Evolutionary conservation across 2,888 invertebrate genomes (phyloP), one percentile per base, ranked within the genome.

Genomic region (Yponomeuta evonymella): DNA sequence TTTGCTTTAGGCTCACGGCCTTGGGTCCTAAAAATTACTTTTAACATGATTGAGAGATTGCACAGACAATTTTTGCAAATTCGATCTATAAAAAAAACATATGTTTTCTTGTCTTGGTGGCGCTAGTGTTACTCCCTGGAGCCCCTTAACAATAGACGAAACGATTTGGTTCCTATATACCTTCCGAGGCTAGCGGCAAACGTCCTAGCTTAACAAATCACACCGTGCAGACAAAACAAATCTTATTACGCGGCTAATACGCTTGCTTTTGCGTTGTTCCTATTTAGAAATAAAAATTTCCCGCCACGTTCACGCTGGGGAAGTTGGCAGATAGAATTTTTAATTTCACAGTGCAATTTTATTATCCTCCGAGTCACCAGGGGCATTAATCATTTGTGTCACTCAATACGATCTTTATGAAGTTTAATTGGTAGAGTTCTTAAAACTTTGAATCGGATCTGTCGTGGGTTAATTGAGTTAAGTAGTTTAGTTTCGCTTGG

Each of bases 331-430:
- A 58, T 58, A 58, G 51, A 58, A 58, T 58, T 58, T 58, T 58
- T 58, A 58, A 58, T 58, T 58, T 58, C 15, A 58, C 51, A 43
- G 43, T 58, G 51, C 51, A 58, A 58, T 58, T 58, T 58, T 58
- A 58, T 58, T 58, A 58, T 15, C 15, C 51, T 58, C 51, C 3
- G 1, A 58, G 51, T 58, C 51, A 43, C 43, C 15, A 15, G 51
- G 51, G 51, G 12, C 51, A 58, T 58, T 58, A 58, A 58, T 58
- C 51, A 58, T 58, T 58, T 58, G 15, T 58, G 51, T 58, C 51
- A 58, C 51, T 58, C 15, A 58, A 58, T 58, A 58, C 51, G 4
- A 58, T 58, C 51, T 58, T 58, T 58, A 58, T 58, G 15, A 58
- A 58, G 51, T 58, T 58, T 58, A 12, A 58, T 58, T 15, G 15